Conservation (phyloP, 2,797 vertebrate genomes). For the Cichlasoma orientale region DNA sequence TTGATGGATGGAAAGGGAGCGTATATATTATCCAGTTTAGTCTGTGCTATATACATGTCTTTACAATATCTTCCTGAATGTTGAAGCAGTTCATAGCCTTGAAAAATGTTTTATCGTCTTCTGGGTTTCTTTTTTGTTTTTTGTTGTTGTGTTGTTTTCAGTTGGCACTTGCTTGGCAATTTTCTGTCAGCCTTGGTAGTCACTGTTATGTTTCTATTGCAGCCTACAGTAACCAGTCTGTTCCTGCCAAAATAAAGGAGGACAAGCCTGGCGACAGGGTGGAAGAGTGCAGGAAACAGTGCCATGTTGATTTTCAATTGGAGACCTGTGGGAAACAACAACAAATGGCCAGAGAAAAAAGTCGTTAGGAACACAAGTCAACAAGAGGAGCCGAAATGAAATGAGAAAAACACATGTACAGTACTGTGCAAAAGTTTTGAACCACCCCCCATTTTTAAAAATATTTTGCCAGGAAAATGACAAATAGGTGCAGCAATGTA, state of each 20-base stretch:
- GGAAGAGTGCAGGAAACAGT: slow-evolving; percentile 99
- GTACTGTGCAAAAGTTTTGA: not conserved
- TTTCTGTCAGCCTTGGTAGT: slow-evolving; percentile 91
- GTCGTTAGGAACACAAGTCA: not conserved
- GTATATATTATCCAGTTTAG: slow-evolving; percentile 99
- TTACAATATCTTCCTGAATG: slow-evolving; percentile 99
- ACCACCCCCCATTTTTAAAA: not conserved
- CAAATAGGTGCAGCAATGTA: not conserved
- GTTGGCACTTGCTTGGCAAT: slow-evolving; percentile 97
- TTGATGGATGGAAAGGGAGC: slow-evolving; percentile 92
- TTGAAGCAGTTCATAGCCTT: slow-evolving; percentile 99
- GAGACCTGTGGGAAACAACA: slow-evolving; percentile 85
- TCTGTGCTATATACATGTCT: slow-evolving; percentile 99
- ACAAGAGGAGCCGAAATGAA: not conserved
- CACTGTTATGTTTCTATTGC: slow-evolving; percentile 91
- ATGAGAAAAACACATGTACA: not conserved
- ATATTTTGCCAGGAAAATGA: not conserved
- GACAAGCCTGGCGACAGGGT: slow-evolving; percentile 92
- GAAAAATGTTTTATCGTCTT: slow-evolving; percentile 83
- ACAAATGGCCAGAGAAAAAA: not conserved
- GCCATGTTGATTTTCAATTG: slow-evolving; percentile 95
- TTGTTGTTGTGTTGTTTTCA: slow-evolving; percentile 74
- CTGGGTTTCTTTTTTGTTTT: slow-evolving; percentile 66
- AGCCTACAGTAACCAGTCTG: slow-evolving; percentile 90
- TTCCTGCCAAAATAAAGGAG: slow-evolving; percentile 91